A percentile compares a stretch with the other conserved stretches of the same genome.
phyloP scores from a whole-genome alignment of 2,797 vertebrate species.

The Anableps anableps region DNA sequence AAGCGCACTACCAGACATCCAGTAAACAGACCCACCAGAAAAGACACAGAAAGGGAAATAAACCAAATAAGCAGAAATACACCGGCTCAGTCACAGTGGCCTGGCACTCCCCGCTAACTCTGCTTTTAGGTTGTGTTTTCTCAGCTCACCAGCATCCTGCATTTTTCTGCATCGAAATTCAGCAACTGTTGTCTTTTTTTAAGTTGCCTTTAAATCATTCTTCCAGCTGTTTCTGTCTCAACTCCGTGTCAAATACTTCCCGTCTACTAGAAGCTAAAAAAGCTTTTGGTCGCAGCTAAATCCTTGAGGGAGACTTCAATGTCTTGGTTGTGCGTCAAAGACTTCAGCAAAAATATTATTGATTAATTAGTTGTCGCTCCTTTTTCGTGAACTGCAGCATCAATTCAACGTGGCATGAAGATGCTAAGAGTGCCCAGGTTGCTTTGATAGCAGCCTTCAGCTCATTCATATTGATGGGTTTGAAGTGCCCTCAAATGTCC shows the following conservation, averaged over 20 bases:
- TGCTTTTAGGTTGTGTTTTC: conserved; percentile 18
- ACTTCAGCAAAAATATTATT: background rate
- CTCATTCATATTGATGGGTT: no score
- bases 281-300: conserved; percentile 2
- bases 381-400: background rate
- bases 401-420: background rate
- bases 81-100: conserved; percentile 2
- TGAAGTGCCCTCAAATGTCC: no score
- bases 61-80: conserved; percentile 37
- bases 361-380: background rate
- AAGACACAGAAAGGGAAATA: conserved; percentile 33
- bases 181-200: conserved; percentile 8
- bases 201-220: conserved; percentile 14
- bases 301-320: conserved; percentile 2
- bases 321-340: background rate
- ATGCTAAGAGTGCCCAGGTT: no score
- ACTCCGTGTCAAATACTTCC: conserved; percentile 17
- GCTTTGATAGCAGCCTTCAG: no score
- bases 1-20: conserved; percentile 48
- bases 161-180: conserved; percentile 9
- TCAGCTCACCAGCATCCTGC: background rate
- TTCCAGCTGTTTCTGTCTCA: conserved; percentile 5
- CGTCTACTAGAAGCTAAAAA: conserved; percentile 10
- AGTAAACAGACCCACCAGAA: conserved; percentile 47
- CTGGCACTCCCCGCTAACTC: conserved; percentile 22